phyloP scores from a whole-genome alignment of 2,797 vertebrate genomes.

The Lepidocolaptes lacrymiger region DNA sequence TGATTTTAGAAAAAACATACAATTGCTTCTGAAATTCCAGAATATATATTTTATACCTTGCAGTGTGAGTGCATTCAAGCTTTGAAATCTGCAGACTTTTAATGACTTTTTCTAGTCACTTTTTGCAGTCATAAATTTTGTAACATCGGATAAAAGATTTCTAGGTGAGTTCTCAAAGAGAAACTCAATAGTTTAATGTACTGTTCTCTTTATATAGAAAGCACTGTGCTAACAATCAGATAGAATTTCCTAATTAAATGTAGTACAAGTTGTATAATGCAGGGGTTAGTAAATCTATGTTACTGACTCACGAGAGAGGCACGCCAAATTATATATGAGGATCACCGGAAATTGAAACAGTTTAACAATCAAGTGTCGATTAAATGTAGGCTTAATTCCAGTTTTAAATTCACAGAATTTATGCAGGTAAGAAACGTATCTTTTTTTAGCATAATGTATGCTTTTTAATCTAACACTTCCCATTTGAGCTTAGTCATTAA shows the following conservation, averaged over 20 bases:
- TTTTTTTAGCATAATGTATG: background rate
- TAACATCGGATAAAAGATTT: background rate
- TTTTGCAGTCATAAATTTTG: constrained; percentile 11
- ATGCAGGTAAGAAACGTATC: background rate
- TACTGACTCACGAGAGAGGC: background rate
- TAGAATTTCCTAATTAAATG: background rate
- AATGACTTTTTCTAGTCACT: background rate
- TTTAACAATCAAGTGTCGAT: background rate
- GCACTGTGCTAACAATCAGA: background rate
- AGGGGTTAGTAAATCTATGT: background rate
- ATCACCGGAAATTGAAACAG: background rate
- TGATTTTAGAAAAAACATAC: background rate
- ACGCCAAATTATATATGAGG: background rate
- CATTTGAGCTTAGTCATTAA: background rate
- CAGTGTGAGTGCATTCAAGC: background rate
- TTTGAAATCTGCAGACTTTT: constrained; percentile 8
- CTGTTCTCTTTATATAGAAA: background rate
- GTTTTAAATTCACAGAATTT: background rate
- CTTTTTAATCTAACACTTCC: background rate
- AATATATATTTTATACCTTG: background rate
- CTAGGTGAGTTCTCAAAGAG: background rate
- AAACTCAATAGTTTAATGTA: background rate
- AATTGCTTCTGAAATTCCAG: background rate
- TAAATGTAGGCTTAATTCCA: background rate
- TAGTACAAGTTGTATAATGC: background rate